A percentile compares a stretch with the other conserved stretches of the same genome.
These are phyloP conservation scores for Tychaedon coryphoeus DNA, from an alignment of 2,113 vertebrate genomes.

Conservation along the genomic window DNA sequence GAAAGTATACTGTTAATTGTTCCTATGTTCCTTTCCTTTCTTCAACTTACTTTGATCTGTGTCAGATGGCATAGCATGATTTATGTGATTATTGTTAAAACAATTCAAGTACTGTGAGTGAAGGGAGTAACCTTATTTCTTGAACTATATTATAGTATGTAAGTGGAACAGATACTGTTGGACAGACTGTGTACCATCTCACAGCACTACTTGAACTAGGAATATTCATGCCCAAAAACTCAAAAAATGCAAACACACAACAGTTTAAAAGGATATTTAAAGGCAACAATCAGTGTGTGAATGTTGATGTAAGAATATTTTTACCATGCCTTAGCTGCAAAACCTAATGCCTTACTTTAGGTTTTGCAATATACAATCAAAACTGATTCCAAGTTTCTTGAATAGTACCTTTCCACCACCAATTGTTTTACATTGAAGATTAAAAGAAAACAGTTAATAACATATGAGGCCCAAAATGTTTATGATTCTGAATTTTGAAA, in stretches of 20 bases:
- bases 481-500: not conserved
- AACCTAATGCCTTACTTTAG: not conserved
- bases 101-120: not conserved
- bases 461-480: not conserved
- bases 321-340: not conserved
- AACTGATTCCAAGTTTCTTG: not conserved
- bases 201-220: not conserved
- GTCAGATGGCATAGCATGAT: not conserved
- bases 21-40: rapidly evolving
- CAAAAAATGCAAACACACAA: not conserved
- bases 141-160: not conserved
- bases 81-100: not conserved
- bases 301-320: not conserved
- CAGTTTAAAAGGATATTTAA: not conserved
- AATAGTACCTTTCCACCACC: not conserved
- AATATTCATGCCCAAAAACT: not conserved
- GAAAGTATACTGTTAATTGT: not conserved
- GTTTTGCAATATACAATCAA: not conserved
- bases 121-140: not conserved
- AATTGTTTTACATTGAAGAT: not conserved
- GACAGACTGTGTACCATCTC: not conserved
- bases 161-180: not conserved
- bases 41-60: not conserved
- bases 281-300: not conserved
- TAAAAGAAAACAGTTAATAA: not conserved